Evolutionary conservation across 2,888 invertebrate species (phyloP), one percentile per base, ranked within the genome.

Genomic region (Drosophila nr. fundita): DNA sequence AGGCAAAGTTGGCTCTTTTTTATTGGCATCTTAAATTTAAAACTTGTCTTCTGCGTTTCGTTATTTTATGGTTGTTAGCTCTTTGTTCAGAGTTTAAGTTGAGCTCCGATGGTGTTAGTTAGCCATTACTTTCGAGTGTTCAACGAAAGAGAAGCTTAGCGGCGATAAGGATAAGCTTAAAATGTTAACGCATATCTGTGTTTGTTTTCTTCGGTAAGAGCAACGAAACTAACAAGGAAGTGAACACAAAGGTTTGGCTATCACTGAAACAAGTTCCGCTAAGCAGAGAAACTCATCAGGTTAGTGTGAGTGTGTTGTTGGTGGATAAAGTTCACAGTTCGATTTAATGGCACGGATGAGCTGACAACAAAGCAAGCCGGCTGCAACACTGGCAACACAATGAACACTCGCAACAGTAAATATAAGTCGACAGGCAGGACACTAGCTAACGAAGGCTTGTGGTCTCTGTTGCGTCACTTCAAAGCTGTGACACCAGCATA

Each of bases 311-410:
- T 50, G 58, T 48, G 32, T 18, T 32, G 40, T 50, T 42, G 27
- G 2, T 27, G 50, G 60, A 61, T 60, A 54, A 66, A 73, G 63
- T 50, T 82, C 65, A 63, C 67, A 81, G 84, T 78, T 81, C 82
- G 78, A 73, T 71, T 34, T 29, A 83, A 78, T 63, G 50, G 68
- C 55, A 63, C 61, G 67, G 68, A 70, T 50, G 70, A 34, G 50
- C 15, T 58, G 65, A 64, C 68, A 82, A 82, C 73, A 79, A 82
- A 80, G 76, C 80, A 79, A 79, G 79, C 71, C 71, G 79, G 58
- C 68, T 55, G 66, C 67, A 75, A 59, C 50, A 36, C 27, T 4
- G 36, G 27, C 27, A 49, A 27, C n/a, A 36, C 36, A 57, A 42
- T 66, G 82, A 76, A 87, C 71, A 64, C 71, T 60, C 52, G 73